Base-by-base conservation (phyloP, 1,140 invertebrate genomes). In the Drosophila carrolli region DNA sequence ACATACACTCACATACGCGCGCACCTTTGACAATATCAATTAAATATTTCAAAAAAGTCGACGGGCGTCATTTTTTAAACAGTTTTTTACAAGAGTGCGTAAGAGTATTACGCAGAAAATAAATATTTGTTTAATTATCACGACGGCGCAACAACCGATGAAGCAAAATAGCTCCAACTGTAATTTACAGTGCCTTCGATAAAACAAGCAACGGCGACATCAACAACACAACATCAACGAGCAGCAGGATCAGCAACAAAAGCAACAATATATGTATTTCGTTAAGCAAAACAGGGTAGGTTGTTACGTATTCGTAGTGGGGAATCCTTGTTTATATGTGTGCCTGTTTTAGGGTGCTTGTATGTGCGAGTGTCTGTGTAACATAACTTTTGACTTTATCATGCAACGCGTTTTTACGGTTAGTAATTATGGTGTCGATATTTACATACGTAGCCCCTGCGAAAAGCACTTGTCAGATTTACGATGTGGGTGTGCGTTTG, bases 151-250 rank as follows among this genome's bases (percentile, higher is more conserved):
- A 56, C 61, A 66, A 54, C 50, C 59, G 29, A 44, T 63, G 38
- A 59, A 65, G 57, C 50, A 61, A 75, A 85, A 86, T 79, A 85
- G 75, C 66, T 79, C 71, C 76, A 83, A 76, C 78, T 85, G 78
- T 82, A 75, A 85, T 75, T 71, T 86, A 78, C 82, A 79, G 83
- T 88, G 84, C 79, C 83, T 88, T 88, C 61, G 53, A 79, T 62
- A 88, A 73, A 76, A 46, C 50, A 83, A 88, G 70, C 60, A 76
- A 80, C 58, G 47, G 47, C 57, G 72, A 59, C 56, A 75, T 19
- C 51, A 53, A 19, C 55, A 47, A 48, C 65, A 56, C 59, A 62
- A 61, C 32, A 60, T 54, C 23, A 55, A 43, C 23, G 41, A 73
- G 38, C 66, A 78, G 40, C 56, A 56, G 23, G 23, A 63, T 19